Percentiles rank a stretch among this genome's conserved stretches.
Evolutionary conservation across 2,888 invertebrate species (phyloP).

Genomic region (Sinhomidia bicolor): DNA sequence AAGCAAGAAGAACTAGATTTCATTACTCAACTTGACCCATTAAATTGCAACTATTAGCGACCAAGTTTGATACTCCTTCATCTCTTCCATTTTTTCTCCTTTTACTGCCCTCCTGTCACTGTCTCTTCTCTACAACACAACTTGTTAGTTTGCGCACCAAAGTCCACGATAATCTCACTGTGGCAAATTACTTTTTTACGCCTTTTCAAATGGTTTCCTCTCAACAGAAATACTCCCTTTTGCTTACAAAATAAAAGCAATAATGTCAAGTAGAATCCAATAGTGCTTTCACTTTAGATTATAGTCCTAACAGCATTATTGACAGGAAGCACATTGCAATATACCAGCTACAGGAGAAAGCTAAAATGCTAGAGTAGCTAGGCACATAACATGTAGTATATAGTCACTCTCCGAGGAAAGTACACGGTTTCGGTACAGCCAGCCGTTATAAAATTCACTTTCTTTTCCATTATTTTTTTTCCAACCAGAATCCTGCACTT

Average conservation of each 20-base stretch:
- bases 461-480: neutral
- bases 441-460: neutral
- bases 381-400: too few species aligned
- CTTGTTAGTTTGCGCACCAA: too few species aligned
- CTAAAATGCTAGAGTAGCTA: too few species aligned
- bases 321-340: conserved; percentile 70
- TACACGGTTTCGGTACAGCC: neutral
- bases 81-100: neutral
- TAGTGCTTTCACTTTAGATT: conserved; percentile 27
- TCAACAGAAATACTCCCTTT: neutral
- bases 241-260: neutral
- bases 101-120: neutral
- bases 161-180: too few species aligned
- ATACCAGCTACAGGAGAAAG: neutral
- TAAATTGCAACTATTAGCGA: neutral
- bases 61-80: too few species aligned
- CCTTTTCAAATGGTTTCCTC: neutral
- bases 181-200: too few species aligned
- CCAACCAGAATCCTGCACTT: too few species aligned
- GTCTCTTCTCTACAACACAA: too few species aligned
- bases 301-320: neutral
- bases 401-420: neutral
- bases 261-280: conserved; percentile 55
- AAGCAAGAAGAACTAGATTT: neutral
- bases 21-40: neutral